Conservation (phyloP, 2,113 vertebrate species). For the Merops nubicus region DNA sequence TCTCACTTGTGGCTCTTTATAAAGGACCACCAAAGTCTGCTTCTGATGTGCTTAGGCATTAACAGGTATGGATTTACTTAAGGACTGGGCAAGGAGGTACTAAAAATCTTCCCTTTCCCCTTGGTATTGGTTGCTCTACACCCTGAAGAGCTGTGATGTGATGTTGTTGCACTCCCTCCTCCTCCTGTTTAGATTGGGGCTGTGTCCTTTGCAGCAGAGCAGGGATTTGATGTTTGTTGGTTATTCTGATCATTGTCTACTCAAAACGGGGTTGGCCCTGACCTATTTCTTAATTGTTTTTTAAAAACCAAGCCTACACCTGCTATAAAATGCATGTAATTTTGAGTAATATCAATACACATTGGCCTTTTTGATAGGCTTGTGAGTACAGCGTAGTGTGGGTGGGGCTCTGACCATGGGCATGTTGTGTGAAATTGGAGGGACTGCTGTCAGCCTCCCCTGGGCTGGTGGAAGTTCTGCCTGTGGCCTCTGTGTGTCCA, state of each 20-base stretch:
- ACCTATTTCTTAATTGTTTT: too few species aligned
- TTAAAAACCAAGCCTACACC: not conserved
- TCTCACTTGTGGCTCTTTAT: not conserved
- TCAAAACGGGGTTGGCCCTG: not conserved
- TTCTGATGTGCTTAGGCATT: not conserved
- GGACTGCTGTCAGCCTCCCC: not conserved
- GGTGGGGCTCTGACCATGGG: not conserved
- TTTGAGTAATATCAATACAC: not conserved
- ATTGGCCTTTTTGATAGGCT: not conserved
- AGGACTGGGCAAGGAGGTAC: not conserved
- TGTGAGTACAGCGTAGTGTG: not conserved
- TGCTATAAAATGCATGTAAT: not conserved
- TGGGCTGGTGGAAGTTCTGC: not conserved
- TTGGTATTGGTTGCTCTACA: fast-evolving
- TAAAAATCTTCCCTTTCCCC: not conserved
- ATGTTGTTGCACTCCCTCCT: fast-evolving
- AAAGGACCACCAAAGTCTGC: not conserved
- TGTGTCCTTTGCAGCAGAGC: not conserved
- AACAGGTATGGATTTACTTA: not conserved
- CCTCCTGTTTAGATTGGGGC: not conserved
- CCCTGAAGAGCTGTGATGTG: not conserved
- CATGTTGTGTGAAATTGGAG: fast-evolving
- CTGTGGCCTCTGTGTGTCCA: not conserved
- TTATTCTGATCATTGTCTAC: not conserved
- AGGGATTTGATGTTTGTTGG: not conserved